phyloP scores from a whole-genome alignment of 2,113 vertebrate genomes.

The Megaceryle maxima region DNA sequence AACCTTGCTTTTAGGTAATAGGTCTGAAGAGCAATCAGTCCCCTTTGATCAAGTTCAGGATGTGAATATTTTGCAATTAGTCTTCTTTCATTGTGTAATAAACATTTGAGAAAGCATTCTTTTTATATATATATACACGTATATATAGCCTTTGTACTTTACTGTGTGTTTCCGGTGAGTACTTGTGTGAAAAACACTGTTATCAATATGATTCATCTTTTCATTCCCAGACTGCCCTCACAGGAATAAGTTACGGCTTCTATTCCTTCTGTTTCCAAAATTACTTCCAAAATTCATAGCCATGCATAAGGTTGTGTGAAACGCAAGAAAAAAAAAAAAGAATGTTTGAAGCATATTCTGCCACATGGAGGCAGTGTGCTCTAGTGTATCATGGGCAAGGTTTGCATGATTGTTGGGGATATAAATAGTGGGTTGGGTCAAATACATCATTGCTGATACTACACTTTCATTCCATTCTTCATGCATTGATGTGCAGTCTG shows the following conservation, averaged over 20 bases:
- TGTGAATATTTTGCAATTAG: slow-evolving; percentile 22
- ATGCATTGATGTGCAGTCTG: neutral
- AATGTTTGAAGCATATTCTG: neutral
- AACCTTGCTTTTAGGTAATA: slow-evolving; percentile 43
- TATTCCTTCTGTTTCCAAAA: neutral
- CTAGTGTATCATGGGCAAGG: neutral
- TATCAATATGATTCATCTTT: neutral
- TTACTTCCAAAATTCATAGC: neutral
- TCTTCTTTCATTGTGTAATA: slow-evolving; percentile 57
- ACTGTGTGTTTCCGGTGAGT: slow-evolving; percentile 13
- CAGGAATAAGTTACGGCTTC: neutral
- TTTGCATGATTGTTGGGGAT: neutral
- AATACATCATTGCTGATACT: neutral
- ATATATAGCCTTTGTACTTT: slow-evolving; percentile 40
- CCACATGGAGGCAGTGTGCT: slow-evolving; percentile 50
- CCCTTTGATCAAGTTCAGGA: slow-evolving; percentile 22
- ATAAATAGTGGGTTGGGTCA: neutral
- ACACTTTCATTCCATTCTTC: neutral
- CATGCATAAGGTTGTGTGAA: neutral
- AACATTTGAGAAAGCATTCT: slow-evolving; percentile 57
- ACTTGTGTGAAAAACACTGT: slow-evolving; percentile 4
- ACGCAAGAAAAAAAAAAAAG: neutral
- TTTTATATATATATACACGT: slow-evolving; percentile 3
- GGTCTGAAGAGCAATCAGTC: slow-evolving; percentile 31
- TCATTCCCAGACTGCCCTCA: neutral